These are phyloP conservation scores for Eidolon helvum DNA, from an alignment of 2,113 vertebrate genomes.

Conservation along the genomic window DNA sequence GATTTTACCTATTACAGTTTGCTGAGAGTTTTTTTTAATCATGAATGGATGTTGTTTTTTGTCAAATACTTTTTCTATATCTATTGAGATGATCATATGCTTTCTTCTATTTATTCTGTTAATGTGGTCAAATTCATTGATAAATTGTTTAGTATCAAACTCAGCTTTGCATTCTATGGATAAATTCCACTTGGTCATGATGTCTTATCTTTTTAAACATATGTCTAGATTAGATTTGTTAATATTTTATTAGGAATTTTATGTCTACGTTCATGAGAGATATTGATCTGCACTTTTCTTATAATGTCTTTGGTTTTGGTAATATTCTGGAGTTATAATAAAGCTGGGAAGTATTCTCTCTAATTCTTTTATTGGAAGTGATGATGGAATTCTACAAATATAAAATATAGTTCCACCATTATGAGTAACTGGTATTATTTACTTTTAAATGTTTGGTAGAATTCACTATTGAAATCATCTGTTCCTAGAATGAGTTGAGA, in stretches of 20 bases:
- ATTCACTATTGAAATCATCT: background rate
- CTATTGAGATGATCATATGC: background rate
- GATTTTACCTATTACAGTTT: background rate
- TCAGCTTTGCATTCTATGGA: background rate
- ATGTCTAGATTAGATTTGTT: background rate
- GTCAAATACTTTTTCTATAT: background rate
- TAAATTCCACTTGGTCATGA: background rate
- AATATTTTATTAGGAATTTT: background rate
- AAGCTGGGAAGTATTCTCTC: background rate
- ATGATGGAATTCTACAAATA: background rate
- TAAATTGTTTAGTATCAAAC: background rate
- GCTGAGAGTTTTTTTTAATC: background rate
- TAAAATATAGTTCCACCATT: background rate
- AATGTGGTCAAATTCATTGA: background rate
- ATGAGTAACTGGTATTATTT: background rate
- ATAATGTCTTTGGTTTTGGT: background rate
- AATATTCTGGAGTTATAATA: background rate
- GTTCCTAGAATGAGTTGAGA: background rate
- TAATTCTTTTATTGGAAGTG: background rate
- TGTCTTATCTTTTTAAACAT: background rate
- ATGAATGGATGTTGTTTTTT: background rate
- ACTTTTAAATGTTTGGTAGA: background rate
- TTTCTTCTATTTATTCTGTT: background rate
- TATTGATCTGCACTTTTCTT: background rate
- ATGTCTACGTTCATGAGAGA: background rate